Percentiles rank a stretch among this genome's conserved stretches.
Evolutionary conservation across 2,113 vertebrate genomes (phyloP).

Genomic region (Sterna hirundo): DNA sequence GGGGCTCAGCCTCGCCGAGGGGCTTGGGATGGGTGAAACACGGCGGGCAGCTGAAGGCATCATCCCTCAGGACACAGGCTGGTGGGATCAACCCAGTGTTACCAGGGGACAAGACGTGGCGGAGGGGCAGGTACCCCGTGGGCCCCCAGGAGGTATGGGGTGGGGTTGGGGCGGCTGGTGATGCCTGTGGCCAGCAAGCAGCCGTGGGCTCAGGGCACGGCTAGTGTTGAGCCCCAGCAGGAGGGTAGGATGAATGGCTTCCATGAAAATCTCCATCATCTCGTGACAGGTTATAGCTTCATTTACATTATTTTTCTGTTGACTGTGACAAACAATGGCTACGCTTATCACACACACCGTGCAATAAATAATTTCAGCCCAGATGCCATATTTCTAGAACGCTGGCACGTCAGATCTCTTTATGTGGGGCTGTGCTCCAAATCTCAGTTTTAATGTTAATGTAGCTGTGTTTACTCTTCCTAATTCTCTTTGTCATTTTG

Average conservation of each 20-base stretch:
- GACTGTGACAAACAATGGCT: not conserved
- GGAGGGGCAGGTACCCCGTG: not conserved
- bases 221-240: not conserved
- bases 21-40: not conserved
- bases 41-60: not conserved
- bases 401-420: not conserved
- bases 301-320: not conserved
- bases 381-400: not conserved
- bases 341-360: not conserved
- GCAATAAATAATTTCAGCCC: not conserved
- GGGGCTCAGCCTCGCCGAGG: not conserved
- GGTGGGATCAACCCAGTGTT: not conserved
- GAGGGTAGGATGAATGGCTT: not conserved
- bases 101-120: no score
- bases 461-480: constrained; percentile 19
- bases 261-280: not conserved
- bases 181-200: not conserved
- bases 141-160: not conserved
- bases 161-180: not conserved
- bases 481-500: constrained; percentile 38
- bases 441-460: not conserved
- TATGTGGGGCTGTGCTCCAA: not conserved
- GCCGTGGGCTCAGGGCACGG: fast-evolving
- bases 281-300: not conserved
- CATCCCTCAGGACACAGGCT: not conserved